Evolutionary conservation across 2,797 vertebrate species (phyloP).

Genomic region (Galaxias olidus): DNA sequence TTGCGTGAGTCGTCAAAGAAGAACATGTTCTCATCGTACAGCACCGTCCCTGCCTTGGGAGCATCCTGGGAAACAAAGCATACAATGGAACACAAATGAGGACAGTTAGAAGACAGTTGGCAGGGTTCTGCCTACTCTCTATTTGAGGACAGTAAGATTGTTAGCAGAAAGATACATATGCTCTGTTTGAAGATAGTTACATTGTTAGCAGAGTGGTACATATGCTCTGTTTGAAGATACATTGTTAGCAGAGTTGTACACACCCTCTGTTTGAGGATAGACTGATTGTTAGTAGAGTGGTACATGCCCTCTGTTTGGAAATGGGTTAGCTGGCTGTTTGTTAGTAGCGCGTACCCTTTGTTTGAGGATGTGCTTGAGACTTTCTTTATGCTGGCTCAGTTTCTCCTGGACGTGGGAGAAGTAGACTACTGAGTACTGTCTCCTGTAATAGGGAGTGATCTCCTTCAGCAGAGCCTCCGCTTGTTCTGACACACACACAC

Average conservation of each 20-base stretch:
- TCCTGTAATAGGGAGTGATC: constrained; percentile 83
- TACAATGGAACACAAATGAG: background rate
- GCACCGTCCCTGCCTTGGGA: constrained; percentile 56
- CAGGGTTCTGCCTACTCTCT: too few relatives aligned
- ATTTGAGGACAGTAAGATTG: too few relatives aligned
- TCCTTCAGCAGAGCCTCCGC: constrained; percentile 80
- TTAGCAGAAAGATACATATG: too few relatives aligned
- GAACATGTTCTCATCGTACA: constrained; percentile 79
- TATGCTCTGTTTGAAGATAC: too few relatives aligned
- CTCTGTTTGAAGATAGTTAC: too few relatives aligned
- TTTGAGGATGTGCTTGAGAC: constrained; percentile 78
- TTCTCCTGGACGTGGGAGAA: constrained; percentile 81
- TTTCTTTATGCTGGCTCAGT: constrained; percentile 77
- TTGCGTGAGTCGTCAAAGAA: constrained; percentile 84
- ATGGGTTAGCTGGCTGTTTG: too few relatives aligned
- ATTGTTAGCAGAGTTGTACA: too few relatives aligned
- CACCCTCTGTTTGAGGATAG: too few relatives aligned
- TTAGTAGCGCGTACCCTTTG: constrained; percentile 72
- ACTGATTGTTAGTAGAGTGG: too few relatives aligned
- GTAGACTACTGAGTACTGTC: constrained; percentile 82
- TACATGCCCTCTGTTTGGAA: too few relatives aligned
- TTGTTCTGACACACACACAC: constrained; percentile 67
- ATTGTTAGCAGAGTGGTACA: too few relatives aligned
- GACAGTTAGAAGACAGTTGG: background rate
- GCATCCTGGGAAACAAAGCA: constrained; percentile 61